These are phyloP conservation scores for Trematomus bernacchii DNA, from an alignment of 2,797 vertebrate genomes.

Conservation along the genomic window DNA sequence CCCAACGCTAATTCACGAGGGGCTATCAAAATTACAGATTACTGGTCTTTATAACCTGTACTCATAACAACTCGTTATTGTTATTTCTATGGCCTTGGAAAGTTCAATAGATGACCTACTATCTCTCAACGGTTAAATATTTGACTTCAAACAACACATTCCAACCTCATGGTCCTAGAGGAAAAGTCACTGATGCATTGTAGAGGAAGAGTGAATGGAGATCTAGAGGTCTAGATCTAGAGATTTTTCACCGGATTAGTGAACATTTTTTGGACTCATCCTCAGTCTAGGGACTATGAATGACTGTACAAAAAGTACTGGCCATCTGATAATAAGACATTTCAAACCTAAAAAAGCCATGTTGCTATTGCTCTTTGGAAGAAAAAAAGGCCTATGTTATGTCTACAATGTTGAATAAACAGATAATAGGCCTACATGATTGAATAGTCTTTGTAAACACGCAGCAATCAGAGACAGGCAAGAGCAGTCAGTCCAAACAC, in stretches of 20 bases:
- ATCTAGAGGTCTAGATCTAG: not conserved
- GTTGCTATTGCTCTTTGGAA: not conserved
- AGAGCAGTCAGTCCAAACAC: not conserved
- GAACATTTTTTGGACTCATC: not conserved
- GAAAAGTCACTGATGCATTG: not conserved
- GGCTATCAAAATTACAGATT: not conserved
- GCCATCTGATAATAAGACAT: not conserved
- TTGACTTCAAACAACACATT: not conserved
- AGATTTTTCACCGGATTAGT: not conserved
- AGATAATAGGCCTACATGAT: not conserved
- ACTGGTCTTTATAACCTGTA: not conserved
- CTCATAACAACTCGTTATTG: not conserved
- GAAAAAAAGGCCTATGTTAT: not conserved
- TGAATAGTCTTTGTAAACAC: conserved; percentile 6
- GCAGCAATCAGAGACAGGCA: not conserved
- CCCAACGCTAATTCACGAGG: not conserved
- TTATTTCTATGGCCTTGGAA: no score
- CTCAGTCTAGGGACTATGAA: no score
- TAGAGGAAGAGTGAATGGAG: not conserved
- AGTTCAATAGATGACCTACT: no score
- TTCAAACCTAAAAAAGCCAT: not conserved
- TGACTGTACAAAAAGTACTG: not conserved
- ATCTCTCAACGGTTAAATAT: not conserved
- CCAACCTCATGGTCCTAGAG: not conserved
- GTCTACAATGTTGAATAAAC: not conserved